Base-by-base conservation (phyloP, 2,888 invertebrate species). In the Agrotis ipsilon region DNA sequence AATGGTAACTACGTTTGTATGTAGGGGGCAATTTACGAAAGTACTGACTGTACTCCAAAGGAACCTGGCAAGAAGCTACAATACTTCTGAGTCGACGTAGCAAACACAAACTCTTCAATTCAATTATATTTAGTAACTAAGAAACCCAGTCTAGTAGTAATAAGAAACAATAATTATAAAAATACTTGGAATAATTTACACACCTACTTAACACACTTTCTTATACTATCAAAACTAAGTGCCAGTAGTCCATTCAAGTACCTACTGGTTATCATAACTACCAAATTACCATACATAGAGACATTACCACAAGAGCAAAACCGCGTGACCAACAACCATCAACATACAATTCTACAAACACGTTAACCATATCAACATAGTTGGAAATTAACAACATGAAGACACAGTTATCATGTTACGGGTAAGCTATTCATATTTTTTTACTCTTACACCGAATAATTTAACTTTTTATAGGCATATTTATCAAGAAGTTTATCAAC, bases 401-500 rank as follows among this genome's bases (percentile, higher is more conserved):
- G 78, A 79, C 72, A 80, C 72, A 80, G 72, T 72, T 79, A 80
- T 63, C 48, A 55, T 52, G 58, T 76, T 75, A 65, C 67, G 66
- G 60, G 49, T 71, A 80, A 75, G 75, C 39, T 75, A 70, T 67
- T 49, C 80, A 71, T 78, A 62, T 49, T 79, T 75, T n/a, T 80
- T 79, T 76, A 62, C 72, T 80, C 59, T 62, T 68, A 80, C 65
- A 49, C 58, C 21, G 76, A 80, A 79, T 72, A 80, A 80, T 59
- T 79, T 68, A 63, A 48, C 52, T 80, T 80, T 80, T 79, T 79
- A 76, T 66, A 27, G 65, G 43, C 72, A 55, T 11, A 65, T 80
- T 72, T 76, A 80, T 76, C 80, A 80, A 18, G 65, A 72, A 75
- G 61, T 75, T 68, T 76, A 80, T 79, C 78, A 80, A 58, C 27